phyloP scores from a whole-genome alignment of 1,140 invertebrate species.

The Metaphire vulgaris region DNA sequence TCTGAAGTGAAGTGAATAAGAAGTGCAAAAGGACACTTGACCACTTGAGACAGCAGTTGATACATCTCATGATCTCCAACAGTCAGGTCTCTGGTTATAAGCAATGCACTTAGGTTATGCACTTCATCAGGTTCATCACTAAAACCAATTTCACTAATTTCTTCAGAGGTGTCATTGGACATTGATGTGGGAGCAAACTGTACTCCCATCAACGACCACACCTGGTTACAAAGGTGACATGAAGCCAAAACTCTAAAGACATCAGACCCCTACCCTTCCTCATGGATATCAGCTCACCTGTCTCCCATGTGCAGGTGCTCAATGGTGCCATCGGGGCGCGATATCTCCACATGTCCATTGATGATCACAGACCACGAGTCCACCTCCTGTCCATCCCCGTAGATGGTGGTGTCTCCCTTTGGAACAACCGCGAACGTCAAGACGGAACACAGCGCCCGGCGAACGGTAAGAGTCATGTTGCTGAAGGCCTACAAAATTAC shows the following conservation, averaged over 20 bases:
- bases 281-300: conserved; percentile 59
- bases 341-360: conserved; percentile 92
- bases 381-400: conserved; percentile 94
- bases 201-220: too few relatives aligned
- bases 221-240: too few relatives aligned
- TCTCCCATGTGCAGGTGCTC: conserved; percentile 85
- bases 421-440: conserved; percentile 87
- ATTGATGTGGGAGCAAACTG: too few relatives aligned
- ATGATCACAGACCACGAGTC: conserved; percentile 99
- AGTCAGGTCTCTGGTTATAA: too few relatives aligned
- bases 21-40: too few relatives aligned
- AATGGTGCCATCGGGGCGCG: conserved; percentile 69
- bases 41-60: too few relatives aligned
- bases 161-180: too few relatives aligned
- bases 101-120: too few relatives aligned
- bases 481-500: conserved; percentile 51
- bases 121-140: too few relatives aligned
- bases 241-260: conserved; percentile 54
- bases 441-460: conserved; percentile 73
- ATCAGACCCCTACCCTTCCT: background rate
- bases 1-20: too few relatives aligned
- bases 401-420: conserved; percentile 90
- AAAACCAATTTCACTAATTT: too few relatives aligned
- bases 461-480: conserved; percentile 63
- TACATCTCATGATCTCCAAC: too few relatives aligned